phyloP scores from a whole-genome alignment of 1,140 invertebrate species.

The Pogonomyrmex californicus region DNA sequence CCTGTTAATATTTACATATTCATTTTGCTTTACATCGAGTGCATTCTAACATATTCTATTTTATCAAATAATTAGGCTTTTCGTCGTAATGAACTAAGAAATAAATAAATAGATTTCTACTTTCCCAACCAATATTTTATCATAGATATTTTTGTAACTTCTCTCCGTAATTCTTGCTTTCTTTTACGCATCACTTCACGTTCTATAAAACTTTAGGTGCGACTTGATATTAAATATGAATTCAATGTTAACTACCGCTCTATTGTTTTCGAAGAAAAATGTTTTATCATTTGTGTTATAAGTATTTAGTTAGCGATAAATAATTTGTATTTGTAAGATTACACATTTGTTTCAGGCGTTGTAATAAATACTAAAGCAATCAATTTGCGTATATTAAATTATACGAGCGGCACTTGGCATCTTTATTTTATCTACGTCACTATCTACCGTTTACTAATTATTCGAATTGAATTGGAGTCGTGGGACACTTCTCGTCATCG shows the following conservation, averaged over 20 bases:
- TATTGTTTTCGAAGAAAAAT: background rate
- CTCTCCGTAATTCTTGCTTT: background rate
- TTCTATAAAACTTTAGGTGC: background rate
- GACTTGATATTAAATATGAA: background rate
- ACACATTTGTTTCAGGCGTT: background rate
- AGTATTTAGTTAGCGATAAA: background rate
- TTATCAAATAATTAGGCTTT: conserved; percentile 12
- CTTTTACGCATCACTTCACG: background rate
- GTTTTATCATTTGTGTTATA: background rate
- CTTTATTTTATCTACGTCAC: background rate
- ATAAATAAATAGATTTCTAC: conserved; percentile 1
- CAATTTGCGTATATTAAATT: background rate
- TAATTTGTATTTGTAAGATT: background rate
- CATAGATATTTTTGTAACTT: background rate
- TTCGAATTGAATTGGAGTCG: conserved; percentile 51
- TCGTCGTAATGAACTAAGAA: background rate
- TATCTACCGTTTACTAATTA: conserved; percentile 45
- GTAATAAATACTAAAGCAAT: background rate
- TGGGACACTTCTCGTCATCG: conserved; percentile 55
- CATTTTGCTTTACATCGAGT: background rate
- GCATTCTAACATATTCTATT: background rate
- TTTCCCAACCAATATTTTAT: background rate
- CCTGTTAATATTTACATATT: conserved; percentile 21
- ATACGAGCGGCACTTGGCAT: background rate
- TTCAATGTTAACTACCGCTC: background rate